These are phyloP conservation scores for Pammene fasciana DNA, from an alignment of 2,888 invertebrate species.

Conservation along the genomic window DNA sequence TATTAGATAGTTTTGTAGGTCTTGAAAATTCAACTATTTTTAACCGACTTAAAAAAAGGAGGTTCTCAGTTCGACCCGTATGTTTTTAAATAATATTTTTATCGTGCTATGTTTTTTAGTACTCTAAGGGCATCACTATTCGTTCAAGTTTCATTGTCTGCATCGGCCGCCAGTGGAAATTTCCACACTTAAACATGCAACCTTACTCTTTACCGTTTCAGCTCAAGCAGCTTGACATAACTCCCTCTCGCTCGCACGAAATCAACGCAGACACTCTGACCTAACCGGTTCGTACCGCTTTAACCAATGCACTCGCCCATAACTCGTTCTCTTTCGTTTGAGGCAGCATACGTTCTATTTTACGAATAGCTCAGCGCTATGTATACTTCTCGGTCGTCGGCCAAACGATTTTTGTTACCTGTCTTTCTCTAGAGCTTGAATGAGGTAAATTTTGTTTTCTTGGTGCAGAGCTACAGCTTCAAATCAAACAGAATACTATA, in stretches of 20 bases:
- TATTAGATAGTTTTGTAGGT: no score
- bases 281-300: constrained; percentile 69
- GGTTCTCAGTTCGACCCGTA: no score
- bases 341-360: constrained; percentile 78
- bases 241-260: constrained; percentile 63
- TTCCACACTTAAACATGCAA: constrained; percentile 81
- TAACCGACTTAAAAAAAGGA: no score
- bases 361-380: constrained; percentile 82
- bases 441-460: constrained; percentile 79
- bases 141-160: constrained; percentile 81
- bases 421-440: constrained; percentile 83
- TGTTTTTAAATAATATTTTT: constrained; percentile 19
- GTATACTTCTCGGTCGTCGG: constrained; percentile 83
- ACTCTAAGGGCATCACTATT: constrained; percentile 60
- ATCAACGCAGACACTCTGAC: constrained; percentile 80
- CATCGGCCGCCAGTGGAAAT: constrained; percentile 82
- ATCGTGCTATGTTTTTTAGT: constrained; percentile 43
- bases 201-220: constrained; percentile 66
- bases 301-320: constrained; percentile 54
- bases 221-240: constrained; percentile 56
- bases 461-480: constrained; percentile 81
- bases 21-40: no score
- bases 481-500: constrained; percentile 80
- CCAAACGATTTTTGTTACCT: constrained; percentile 81
- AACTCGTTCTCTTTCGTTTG: constrained; percentile 66